phyloP scores from a whole-genome alignment of 1,140 invertebrate species.

The Drosophila kikkawai region DNA sequence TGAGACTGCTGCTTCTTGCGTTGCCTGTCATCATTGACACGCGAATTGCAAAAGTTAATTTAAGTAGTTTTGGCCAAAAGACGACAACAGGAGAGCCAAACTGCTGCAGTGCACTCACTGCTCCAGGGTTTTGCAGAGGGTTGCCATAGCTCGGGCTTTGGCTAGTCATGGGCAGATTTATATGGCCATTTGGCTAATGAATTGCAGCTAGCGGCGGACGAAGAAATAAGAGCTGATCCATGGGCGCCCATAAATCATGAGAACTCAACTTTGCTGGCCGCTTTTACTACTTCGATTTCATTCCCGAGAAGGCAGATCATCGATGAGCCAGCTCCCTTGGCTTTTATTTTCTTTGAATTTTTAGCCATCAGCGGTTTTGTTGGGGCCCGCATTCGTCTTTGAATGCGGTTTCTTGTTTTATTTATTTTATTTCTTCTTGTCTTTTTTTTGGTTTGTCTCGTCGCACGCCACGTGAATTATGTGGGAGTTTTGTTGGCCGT shows the following conservation, averaged over 20 bases:
- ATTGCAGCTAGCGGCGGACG: conserved; percentile 49
- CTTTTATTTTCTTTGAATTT: conserved; percentile 39
- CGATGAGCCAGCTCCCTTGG: conserved; percentile 24
- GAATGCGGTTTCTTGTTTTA: conserved; percentile 12
- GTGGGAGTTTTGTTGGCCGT: conserved; percentile 56
- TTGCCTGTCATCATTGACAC: conserved; percentile 70
- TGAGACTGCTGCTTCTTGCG: conserved; percentile 46
- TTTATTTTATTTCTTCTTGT: conserved; percentile 7
- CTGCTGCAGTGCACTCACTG: conserved; percentile 22
- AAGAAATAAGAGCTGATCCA: conserved; percentile 54
- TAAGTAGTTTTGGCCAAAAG: conserved; percentile 63
- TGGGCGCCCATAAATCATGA: conserved; percentile 48
- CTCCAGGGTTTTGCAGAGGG: conserved; percentile 10
- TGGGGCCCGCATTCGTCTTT: conserved; percentile 38
- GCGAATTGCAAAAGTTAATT: conserved; percentile 74
- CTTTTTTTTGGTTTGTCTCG: conserved; percentile 19
- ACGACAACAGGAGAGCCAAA: conserved; percentile 29
- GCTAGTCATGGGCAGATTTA: conserved; percentile 62
- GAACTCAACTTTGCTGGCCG: conserved; percentile 34
- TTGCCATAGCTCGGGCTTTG: conserved; percentile 17
- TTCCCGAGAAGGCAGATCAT: conserved; percentile 44
- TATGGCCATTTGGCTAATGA: conserved; percentile 65
- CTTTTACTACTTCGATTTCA: conserved; percentile 42
- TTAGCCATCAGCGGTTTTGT: conserved; percentile 33
- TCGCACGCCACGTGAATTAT: conserved; percentile 59